phyloP scores from a whole-genome alignment of 1,140 invertebrate genomes.

The Semibalanus balanoides region DNA sequence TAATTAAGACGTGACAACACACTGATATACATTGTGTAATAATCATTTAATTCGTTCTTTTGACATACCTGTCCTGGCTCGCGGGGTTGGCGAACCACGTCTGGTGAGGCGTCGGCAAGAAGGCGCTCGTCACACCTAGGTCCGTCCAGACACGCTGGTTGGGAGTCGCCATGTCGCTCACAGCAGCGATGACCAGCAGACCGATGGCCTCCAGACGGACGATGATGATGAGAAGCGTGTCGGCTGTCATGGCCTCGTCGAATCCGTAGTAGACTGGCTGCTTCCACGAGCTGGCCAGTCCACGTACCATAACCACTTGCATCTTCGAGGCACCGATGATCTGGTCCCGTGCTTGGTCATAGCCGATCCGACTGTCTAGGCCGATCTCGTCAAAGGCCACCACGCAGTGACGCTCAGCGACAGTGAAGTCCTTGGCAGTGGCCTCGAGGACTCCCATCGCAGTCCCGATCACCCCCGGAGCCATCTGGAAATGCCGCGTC shows the following conservation, averaged over 20 bases:
- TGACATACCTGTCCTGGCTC: constrained; percentile 8
- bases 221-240: background rate
- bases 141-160: background rate
- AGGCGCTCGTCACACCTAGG: background rate
- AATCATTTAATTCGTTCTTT: too few relatives aligned
- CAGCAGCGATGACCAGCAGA: background rate
- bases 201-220: background rate
- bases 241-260: background rate
- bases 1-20: too few relatives aligned
- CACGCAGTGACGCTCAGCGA: background rate
- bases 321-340: background rate
- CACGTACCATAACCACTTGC: background rate
- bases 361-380: background rate
- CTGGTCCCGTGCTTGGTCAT: background rate
- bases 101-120: background rate
- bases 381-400: background rate
- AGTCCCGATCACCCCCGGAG: background rate
- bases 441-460: background rate
- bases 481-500: background rate
- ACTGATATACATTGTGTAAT: too few relatives aligned
- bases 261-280: background rate
- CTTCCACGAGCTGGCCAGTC: background rate
- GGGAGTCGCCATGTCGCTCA: background rate
- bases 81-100: background rate
- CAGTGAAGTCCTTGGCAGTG: background rate